These are phyloP conservation scores for Nyctalus aviator DNA, from an alignment of 2,797 vertebrate species.

Conservation along the genomic window DNA sequence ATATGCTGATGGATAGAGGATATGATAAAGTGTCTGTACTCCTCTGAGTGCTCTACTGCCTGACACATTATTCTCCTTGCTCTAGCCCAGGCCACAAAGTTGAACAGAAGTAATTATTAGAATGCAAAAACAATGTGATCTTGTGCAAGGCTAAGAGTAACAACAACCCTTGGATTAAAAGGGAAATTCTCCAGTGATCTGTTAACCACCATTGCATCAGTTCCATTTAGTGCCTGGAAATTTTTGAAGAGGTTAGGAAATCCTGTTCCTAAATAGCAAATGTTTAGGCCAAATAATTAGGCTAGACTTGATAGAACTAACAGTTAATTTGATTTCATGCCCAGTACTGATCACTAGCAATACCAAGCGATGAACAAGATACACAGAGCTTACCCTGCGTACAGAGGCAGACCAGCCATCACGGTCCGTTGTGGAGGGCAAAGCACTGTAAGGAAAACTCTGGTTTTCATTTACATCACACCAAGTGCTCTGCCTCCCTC, in stretches of 20 bases:
- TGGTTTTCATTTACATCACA: not conserved
- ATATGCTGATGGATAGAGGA: not conserved
- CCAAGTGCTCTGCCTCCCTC: too few relatives aligned
- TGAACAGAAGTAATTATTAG: not conserved
- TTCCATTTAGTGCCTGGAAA: not conserved
- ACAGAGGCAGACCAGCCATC: not conserved
- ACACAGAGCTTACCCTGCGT: not conserved
- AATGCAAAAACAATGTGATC: not conserved
- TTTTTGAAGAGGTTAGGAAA: not conserved
- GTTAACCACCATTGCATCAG: not conserved
- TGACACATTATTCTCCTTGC: not conserved
- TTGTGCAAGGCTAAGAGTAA: not conserved
- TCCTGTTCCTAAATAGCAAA: not conserved
- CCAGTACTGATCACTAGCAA: not conserved
- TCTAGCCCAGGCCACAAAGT: not conserved
- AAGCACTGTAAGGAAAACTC: not conserved
- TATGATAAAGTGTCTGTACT: too few relatives aligned
- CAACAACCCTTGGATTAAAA: not conserved
- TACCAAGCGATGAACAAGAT: not conserved
- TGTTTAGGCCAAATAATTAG: not conserved
- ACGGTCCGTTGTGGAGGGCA: rapidly evolving
- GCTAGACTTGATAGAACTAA: not conserved
- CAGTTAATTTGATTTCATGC: not conserved
- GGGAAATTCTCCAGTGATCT: not conserved
- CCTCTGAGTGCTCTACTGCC: not conserved